Conservation (phyloP, 2,888 invertebrate species). For the Ariolimax columbianus region DNA sequence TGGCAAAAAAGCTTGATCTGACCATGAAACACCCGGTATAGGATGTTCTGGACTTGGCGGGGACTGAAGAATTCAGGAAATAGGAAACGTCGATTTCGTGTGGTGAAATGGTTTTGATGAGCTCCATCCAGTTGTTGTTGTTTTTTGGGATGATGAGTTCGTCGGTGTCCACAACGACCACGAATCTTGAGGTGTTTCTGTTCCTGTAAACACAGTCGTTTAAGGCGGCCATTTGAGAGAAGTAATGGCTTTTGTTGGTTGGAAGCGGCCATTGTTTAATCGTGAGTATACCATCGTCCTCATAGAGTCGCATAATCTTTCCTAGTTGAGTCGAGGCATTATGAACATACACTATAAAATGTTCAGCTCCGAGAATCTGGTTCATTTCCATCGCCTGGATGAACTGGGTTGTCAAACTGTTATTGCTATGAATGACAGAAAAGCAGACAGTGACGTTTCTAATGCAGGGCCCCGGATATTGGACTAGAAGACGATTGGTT, state of each 20-base stretch:
- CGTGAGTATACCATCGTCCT: conserved; percentile 22
- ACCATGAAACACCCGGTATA: no score
- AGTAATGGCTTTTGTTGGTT: neutral
- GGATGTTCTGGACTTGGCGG: no score
- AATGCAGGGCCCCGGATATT: conserved; percentile 13
- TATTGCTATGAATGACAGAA: conserved; percentile 10
- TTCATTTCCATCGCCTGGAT: conserved; percentile 36
- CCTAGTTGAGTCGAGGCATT: neutral
- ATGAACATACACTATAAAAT: conserved; percentile 36
- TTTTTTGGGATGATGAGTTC: conserved; percentile 23
- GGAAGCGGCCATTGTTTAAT: conserved; percentile 33
- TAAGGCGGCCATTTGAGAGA: conserved; percentile 16
- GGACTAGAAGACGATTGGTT: neutral
- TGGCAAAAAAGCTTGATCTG: no score
- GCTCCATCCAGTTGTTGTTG: no score
- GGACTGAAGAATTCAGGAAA: no score
- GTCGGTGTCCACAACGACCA: conserved; percentile 30
- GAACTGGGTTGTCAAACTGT: neutral
- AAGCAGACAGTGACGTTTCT: conserved; percentile 41
- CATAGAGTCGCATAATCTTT: conserved; percentile 18
- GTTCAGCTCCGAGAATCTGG: conserved; percentile 39
- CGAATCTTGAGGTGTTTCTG: conserved; percentile 10
- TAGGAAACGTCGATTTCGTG: neutral
- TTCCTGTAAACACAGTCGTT: conserved; percentile 43
- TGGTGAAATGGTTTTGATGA: neutral